Base-by-base conservation (phyloP, 2,797 vertebrate genomes). In the Syngnathus rostellatus region DNA sequence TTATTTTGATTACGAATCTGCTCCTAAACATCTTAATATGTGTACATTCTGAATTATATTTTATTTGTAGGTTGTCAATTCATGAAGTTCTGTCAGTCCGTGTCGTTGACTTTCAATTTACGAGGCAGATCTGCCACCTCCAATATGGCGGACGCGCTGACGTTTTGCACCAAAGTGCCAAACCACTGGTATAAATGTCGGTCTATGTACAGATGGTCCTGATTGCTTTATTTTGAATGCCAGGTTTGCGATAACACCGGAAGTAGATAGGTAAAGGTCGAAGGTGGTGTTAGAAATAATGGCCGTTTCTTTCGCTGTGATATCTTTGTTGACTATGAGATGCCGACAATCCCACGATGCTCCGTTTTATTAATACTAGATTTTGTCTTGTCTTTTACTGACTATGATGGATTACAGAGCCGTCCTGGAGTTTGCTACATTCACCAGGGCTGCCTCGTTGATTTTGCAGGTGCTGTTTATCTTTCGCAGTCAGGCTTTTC, bases 361-460 rank as follows among this genome's bases (percentile, higher is more conserved):
- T 70, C 62, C 12, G 73, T 79, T 75, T 79, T 71, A 66, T 71
- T 53, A 60, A 4, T 64, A 64, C 70, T 57, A 62, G 3, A 16
- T 48, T 43, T 40, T 21, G 16, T 53, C 61, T 70, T 19, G 73
- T 65, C 31, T 74, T 50, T 65, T 79, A 77, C 25, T 87, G 81
- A 87, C 79, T 62, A 45, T 62, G 63, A 89, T 89, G 85, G 90
- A 91, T 75, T 78, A 87, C 57, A 87, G 77, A 66, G 88, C 89
- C 68, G 92, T 96, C 17, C 19, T 93, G 69, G 70, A 81, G 59
- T 98, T 98, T 77, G 91, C 94, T 0, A 46, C 86, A 59, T 53
- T 87, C 65, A 95, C 94, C 73, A 92, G 97, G 66, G 84, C 85
- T 23, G 70, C 94, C 70, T 91, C 95, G 0, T 83, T 99, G 38